Percentiles rank a stretch among this genome's conserved stretches.
Conservation (phyloP, 2,888 invertebrate genomes). For the Xestia ashworthii region DNA sequence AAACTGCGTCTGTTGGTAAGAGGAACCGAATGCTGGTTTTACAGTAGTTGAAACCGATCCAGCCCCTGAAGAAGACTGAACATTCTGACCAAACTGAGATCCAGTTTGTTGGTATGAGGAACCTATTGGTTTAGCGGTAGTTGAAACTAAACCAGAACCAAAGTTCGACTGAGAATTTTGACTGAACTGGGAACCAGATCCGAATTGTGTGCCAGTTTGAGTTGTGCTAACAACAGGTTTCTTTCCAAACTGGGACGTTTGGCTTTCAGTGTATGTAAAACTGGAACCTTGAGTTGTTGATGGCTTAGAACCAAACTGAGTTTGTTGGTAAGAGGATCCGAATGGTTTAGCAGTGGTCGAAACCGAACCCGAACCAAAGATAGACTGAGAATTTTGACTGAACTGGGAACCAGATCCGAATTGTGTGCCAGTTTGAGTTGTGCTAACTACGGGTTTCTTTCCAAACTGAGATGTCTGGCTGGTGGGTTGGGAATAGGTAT, state of each 20-base stretch:
- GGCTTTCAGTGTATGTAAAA: too few relatives aligned
- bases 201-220: not conserved
- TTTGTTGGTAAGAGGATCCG: not conserved
- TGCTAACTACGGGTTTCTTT: conserved; percentile 10
- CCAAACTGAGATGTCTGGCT: conserved; percentile 24
- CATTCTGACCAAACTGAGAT: too few relatives aligned
- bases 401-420: conserved; percentile 12
- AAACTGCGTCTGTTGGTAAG: conserved; percentile 17
- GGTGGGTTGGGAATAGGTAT: not conserved
- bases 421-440: conserved; percentile 1
- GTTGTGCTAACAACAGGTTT: too few relatives aligned
- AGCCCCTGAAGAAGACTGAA: conserved; percentile 5
- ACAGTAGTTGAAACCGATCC: conserved; percentile 1
- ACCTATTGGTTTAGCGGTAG: too few relatives aligned
- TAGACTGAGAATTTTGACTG: conserved; percentile 20
- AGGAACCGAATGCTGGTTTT: conserved; percentile 42
- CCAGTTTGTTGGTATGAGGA: too few relatives aligned
- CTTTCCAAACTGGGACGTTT: too few relatives aligned
- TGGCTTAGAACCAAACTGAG: too few relatives aligned
- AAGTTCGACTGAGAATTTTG: too few relatives aligned
- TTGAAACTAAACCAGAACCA: too few relatives aligned
- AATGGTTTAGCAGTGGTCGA: conserved; percentile 1
- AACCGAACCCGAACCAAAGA: conserved; percentile 6
- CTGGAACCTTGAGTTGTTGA: too few relatives aligned
- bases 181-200: conserved; percentile 12